Conservation (phyloP, 2,113 vertebrate genomes). For the Strix aluco region DNA sequence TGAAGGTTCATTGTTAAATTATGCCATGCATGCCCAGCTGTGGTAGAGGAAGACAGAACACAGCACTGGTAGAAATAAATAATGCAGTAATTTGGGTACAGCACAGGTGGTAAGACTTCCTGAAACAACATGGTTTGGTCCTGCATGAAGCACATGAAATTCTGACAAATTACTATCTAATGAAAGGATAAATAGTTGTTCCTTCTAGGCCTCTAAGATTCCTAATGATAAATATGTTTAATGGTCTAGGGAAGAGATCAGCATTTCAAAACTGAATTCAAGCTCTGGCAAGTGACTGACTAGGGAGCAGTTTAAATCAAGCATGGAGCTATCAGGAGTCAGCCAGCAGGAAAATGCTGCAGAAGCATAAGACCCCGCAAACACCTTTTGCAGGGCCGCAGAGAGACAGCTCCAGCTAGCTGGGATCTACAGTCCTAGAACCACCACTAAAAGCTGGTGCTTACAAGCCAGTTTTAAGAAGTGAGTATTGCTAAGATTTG, state of each 20-base stretch:
- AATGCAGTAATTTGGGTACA: not conserved
- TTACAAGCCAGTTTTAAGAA: not conserved
- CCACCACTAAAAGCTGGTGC: not conserved
- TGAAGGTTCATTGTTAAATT: not conserved
- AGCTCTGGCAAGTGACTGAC: not conserved
- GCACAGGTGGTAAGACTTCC: not conserved
- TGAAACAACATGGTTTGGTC: not conserved
- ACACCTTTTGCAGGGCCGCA: not conserved
- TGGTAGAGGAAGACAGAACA: not conserved
- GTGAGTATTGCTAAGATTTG: not conserved
- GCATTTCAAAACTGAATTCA: not conserved
- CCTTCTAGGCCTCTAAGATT: not conserved
- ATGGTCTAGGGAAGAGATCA: not conserved
- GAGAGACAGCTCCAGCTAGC: not conserved
- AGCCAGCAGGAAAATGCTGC: not conserved
- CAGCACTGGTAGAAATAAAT: not conserved
- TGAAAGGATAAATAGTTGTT: not conserved
- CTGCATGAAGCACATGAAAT: not conserved
- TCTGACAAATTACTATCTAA: not conserved
- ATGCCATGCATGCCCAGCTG: not conserved
- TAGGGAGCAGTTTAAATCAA: not conserved
- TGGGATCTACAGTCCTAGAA: not conserved
- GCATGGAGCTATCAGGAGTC: not conserved
- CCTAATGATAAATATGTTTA: not conserved
- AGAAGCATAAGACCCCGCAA: fast-evolving